Conservation (phyloP, 53 echinoderm and acorn worm species). For the Echinometra lucunter region DNA sequence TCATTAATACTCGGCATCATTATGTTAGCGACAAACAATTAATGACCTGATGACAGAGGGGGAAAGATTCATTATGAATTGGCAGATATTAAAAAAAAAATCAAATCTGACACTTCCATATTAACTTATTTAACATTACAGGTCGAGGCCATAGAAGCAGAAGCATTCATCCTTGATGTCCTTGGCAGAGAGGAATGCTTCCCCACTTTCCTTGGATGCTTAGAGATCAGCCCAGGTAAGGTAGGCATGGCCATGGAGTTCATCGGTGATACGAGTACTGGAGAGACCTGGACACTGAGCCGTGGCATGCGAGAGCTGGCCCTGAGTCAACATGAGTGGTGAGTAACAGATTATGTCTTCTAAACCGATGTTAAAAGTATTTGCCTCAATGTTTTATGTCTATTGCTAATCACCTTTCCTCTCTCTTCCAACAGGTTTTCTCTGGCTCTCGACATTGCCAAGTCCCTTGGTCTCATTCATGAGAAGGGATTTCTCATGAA, state of each 20-base stretch:
- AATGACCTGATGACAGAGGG: too few relatives aligned
- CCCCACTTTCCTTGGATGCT: neutral
- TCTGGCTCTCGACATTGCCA: slow-evolving; percentile 19
- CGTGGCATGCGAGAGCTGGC: slow-evolving; percentile 2
- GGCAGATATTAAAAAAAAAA: too few relatives aligned
- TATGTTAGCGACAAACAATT: too few relatives aligned
- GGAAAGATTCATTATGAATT: too few relatives aligned
- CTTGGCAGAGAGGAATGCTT: neutral
- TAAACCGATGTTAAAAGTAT: neutral
- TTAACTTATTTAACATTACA: neutral
- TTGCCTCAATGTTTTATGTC: neutral
- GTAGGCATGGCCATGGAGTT: slow-evolving; percentile 17
- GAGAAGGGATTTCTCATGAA: neutral
- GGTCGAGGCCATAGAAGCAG: neutral
- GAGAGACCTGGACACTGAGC: slow-evolving; percentile 31
- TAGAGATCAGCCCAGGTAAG: neutral
- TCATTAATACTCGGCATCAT: too few relatives aligned
- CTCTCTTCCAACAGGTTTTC: neutral
- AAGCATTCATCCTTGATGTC: neutral
- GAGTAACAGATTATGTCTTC: neutral
- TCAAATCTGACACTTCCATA: too few relatives aligned
- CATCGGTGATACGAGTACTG: slow-evolving; percentile 2
- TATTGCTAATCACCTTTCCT: neutral
- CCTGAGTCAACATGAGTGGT: neutral
- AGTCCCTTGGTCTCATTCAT: neutral